These are phyloP conservation scores for Diaprepes abbreviatus DNA, from an alignment of 2,888 invertebrate species.

Conservation along the genomic window DNA sequence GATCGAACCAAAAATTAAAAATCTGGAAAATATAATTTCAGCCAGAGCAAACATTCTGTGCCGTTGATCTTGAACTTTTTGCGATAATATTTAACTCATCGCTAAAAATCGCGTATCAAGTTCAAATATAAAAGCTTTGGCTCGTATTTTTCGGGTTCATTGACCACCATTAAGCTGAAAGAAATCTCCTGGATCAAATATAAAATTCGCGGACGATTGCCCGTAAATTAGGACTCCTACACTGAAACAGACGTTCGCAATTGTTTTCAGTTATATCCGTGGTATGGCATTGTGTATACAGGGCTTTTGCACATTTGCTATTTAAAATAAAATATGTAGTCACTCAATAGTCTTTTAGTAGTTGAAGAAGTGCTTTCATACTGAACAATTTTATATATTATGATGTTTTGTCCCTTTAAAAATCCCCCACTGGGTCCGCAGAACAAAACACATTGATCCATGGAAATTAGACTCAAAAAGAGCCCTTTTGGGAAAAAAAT, in stretches of 20 bases:
- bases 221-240: slow-evolving; percentile 18
- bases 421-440: too few species aligned
- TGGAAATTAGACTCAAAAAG: too few species aligned
- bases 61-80: slow-evolving; percentile 47
- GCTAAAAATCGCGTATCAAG: slow-evolving; percentile 42
- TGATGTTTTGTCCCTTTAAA: too few species aligned
- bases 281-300: not conserved
- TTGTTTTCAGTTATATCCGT: not conserved
- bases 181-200: slow-evolving; percentile 42
- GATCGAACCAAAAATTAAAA: slow-evolving; percentile 11
- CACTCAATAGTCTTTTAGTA: too few species aligned
- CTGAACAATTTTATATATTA: too few species aligned
- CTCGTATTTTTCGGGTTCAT: slow-evolving; percentile 48
- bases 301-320: not conserved
- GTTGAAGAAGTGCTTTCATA: too few species aligned
- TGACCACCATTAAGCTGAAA: slow-evolving; percentile 44
- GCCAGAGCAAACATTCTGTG: slow-evolving; percentile 8
- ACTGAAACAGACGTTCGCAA: slow-evolving; percentile 4
- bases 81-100: slow-evolving; percentile 47
- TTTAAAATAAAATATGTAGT: too few species aligned
- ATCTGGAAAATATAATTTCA: slow-evolving; percentile 33
- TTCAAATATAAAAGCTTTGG: slow-evolving; percentile 52
- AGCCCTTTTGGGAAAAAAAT: too few species aligned
- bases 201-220: slow-evolving; percentile 22
- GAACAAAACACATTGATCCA: too few species aligned